Base-by-base conservation (phyloP, 2,888 invertebrate species). In the Alentia gelatinosa region DNA sequence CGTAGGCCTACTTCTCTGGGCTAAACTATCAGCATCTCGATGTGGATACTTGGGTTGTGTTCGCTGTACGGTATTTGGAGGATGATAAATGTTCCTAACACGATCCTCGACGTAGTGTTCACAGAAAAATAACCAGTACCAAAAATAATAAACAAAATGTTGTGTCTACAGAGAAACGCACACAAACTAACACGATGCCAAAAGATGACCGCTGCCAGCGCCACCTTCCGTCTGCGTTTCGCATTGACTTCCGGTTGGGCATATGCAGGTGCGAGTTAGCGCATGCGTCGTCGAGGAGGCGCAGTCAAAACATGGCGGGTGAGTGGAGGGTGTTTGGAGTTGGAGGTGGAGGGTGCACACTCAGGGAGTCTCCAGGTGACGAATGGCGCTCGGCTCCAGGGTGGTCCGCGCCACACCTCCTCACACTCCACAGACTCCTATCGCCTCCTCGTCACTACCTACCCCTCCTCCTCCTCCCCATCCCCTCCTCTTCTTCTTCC, bases 291-390 rank as follows among this genome's bases (percentile, higher is more conserved):
- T 79, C 4, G 86, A 26, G 47, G 47, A 19, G 86, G 50, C 19
- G 47, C 30, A 86, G 79, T 86, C 86, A 86, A 86, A 86, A 86
- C 30, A 86, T 47, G 86, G 47, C 86, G 47, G 42, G 47, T 47
- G 47, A 42, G n/a, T 33, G 50, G 47, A 19, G 47, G 1, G 42
- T 86, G 86, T 86, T 86, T 86, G 47, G 15, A 86, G 86, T 86
- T 42, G 86, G 50, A 86, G 86, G 86, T 86, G 86, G 86, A 7
- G 86, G 5, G 42, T 86, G 42, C 26, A 39, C 37, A 35, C 39
- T 37, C 79, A 79, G 86, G n/a, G 86, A 12, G 5, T 26, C 86
- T 30, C 86, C 86, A 1, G 47, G 86, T 86, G 86, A 86, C 47
- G 47, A 30, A 42, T 33, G 86, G 47, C 86, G 47, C 47, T 30